These are phyloP conservation scores for Idaea straminata DNA, from an alignment of 2,888 invertebrate species.

Conservation along the genomic window DNA sequence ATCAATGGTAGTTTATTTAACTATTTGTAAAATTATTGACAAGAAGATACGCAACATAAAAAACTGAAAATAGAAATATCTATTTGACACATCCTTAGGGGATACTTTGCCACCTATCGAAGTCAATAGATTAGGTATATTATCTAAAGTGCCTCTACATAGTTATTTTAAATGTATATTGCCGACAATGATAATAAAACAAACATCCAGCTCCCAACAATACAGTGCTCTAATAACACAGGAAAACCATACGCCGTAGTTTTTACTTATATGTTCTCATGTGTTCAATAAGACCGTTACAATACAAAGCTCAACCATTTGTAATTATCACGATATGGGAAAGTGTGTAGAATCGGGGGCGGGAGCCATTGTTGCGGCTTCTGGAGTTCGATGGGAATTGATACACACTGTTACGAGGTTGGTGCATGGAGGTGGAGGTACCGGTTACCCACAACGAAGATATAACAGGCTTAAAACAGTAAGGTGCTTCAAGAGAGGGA, in stretches of 20 bases:
- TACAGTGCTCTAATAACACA: slow-evolving; percentile 16
- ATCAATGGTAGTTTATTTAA: no score
- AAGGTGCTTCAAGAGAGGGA: no score
- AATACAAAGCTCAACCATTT: slow-evolving; percentile 33
- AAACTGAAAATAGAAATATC: no score
- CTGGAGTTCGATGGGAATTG: slow-evolving; percentile 3
- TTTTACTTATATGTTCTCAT: slow-evolving; percentile 22
- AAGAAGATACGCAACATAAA: no score
- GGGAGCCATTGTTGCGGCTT: slow-evolving; percentile 24
- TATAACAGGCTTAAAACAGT: no score
- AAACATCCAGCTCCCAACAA: background rate
- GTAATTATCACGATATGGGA: slow-evolving; percentile 47
- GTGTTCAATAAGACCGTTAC: slow-evolving; percentile 32
- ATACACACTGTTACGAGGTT: background rate
- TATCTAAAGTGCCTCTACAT: no score
- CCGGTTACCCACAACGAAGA: no score
- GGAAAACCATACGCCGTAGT: slow-evolving; percentile 27
- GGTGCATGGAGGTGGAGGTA: no score
- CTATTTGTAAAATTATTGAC: no score
- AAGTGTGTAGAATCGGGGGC: slow-evolving; percentile 45
- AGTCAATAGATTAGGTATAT: no score
- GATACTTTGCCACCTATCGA: no score
- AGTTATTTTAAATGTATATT: background rate
- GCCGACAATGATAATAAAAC: background rate
- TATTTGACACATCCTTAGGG: no score